Percentiles rank a stretch among this genome's conserved stretches.
Evolutionary conservation across 2,797 vertebrate species (phyloP).

Genomic region (Sciurus vulgaris): DNA sequence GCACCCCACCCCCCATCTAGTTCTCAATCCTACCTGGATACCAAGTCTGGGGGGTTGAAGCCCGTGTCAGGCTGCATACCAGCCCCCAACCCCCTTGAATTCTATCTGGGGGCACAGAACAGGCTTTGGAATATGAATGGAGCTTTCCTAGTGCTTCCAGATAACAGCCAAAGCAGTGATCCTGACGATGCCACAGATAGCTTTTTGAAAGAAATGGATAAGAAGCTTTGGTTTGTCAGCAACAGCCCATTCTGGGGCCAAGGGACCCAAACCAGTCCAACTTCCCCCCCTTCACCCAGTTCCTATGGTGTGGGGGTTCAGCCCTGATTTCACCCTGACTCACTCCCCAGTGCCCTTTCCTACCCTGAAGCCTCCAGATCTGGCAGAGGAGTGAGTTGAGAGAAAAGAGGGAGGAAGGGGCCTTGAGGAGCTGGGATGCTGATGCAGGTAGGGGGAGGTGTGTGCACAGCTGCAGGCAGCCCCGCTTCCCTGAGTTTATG

Average conservation of each 20-base stretch:
- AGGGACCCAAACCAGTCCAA: neutral
- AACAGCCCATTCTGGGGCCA: neutral
- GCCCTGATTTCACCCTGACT: neutral
- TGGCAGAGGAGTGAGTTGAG: neutral
- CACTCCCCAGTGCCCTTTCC: neutral
- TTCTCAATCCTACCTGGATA: neutral
- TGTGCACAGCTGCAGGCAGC: conserved; percentile 74
- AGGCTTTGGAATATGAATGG: neutral
- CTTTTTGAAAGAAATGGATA: neutral
- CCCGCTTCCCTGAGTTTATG: conserved; percentile 16
- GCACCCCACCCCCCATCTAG: fast-evolving
- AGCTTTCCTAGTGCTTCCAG: conserved; percentile 13
- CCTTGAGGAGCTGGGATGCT: conserved; percentile 5
- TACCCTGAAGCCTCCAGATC: neutral
- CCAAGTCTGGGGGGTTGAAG: neutral
- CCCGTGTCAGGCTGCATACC: neutral
- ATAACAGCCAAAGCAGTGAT: neutral
- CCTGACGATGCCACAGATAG: neutral
- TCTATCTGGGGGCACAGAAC: neutral
- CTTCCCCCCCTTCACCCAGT: neutral
- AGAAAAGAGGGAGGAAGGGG: conserved; percentile 27
- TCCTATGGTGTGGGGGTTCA: neutral
- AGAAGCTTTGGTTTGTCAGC: conserved; percentile 1
- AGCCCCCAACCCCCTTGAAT: neutral
- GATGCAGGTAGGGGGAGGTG: conserved; percentile 29